Evolutionary conservation across 2,113 vertebrate species (phyloP).

Genomic region (Acinonyx jubatus): DNA sequence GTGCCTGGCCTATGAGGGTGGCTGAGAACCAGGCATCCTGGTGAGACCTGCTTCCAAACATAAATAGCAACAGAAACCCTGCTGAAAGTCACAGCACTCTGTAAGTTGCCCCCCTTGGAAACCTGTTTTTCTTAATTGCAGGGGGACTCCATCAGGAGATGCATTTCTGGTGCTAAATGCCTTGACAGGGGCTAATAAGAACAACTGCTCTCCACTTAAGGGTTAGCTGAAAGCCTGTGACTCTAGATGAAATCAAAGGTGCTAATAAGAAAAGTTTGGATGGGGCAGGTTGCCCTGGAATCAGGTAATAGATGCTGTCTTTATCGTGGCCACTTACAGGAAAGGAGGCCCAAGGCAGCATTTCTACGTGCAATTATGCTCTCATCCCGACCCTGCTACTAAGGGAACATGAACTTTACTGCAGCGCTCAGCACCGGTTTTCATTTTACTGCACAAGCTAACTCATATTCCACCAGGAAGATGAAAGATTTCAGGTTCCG

Average conservation of each 20-base stretch:
- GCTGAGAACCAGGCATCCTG: background rate
- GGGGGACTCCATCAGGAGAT: background rate
- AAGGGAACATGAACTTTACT: slow-evolving; percentile 24
- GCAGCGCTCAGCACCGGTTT: background rate
- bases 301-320: background rate
- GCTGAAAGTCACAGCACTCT: background rate
- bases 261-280: slow-evolving; percentile 52
- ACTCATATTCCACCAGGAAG: slow-evolving; percentile 42
- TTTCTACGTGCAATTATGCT: background rate
- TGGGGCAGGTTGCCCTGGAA: background rate
- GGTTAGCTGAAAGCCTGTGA: background rate
- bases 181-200: background rate
- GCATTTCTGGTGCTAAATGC: background rate
- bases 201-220: background rate
- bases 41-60: background rate
- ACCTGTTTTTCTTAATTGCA: background rate
- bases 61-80: background rate
- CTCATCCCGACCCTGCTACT: background rate
- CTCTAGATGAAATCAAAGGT: background rate
- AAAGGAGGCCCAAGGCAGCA: slow-evolving; percentile 4
- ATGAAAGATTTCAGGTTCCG: slow-evolving; percentile 42
- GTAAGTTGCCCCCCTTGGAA: background rate
- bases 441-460: slow-evolving; percentile 39
- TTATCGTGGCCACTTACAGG: background rate
- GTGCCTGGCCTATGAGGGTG: background rate